Percentiles rank a stretch among this genome's conserved stretches.
phyloP scores from a whole-genome alignment of 1,140 invertebrate species.

The Uloborus diversus region DNA sequence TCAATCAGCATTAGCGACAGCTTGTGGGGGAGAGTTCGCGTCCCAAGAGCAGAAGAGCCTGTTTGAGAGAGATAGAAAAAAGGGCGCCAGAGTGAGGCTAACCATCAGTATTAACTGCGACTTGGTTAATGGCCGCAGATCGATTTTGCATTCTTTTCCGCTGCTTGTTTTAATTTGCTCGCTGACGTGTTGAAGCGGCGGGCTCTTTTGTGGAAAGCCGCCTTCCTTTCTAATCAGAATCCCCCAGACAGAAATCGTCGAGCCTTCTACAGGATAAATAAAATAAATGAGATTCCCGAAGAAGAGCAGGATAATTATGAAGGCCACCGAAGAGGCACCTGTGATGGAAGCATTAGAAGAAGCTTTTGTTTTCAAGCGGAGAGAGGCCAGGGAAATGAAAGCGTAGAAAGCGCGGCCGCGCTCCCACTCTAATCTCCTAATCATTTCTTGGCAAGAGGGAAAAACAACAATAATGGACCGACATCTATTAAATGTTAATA shows the following conservation, averaged over 20 bases:
- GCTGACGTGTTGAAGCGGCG: conserved; percentile 8
- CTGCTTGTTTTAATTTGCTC: conserved; percentile 36
- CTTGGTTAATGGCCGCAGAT: conserved; percentile 9
- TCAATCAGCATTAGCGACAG: too few relatives aligned
- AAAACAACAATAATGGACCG: conserved; percentile 56
- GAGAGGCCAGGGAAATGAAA: conserved; percentile 43
- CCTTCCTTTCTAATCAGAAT: conserved; percentile 50
- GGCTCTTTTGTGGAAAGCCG: conserved; percentile 24
- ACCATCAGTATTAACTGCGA: too few relatives aligned
- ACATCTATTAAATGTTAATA: conserved; percentile 57
- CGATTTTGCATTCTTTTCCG: conserved; percentile 38
- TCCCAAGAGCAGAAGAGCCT: too few relatives aligned
- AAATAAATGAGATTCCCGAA: conserved; percentile 55
- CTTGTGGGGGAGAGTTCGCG: too few relatives aligned
- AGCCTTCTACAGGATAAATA: conserved; percentile 55
- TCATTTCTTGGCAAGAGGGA: conserved; percentile 50
- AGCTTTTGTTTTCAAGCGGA: conserved; percentile 52
- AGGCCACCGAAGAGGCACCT: conserved; percentile 9
- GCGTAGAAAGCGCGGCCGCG: not conserved
- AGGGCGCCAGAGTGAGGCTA: too few relatives aligned
- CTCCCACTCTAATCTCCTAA: conserved; percentile 46
- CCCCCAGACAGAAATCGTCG: conserved; percentile 45
- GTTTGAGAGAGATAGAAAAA: too few relatives aligned
- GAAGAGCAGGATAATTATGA: conserved; percentile 54
- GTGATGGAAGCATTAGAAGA: conserved; percentile 51